Evolutionary conservation across 2,888 invertebrate genomes (phyloP).

Genomic region (Morpho helenor): DNA sequence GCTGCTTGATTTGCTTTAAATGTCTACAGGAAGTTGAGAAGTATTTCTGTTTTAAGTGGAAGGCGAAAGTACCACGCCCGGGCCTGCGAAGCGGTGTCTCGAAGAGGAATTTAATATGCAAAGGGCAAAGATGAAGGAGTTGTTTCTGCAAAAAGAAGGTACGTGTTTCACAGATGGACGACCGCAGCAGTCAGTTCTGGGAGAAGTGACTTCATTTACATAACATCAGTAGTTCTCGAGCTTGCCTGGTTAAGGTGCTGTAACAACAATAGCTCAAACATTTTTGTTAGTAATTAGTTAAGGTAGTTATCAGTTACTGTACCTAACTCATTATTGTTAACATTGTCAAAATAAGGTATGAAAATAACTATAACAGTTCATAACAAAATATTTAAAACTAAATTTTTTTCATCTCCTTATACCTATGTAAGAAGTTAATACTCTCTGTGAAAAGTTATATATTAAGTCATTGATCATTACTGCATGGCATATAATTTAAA

Average conservation of each 20-base stretch:
- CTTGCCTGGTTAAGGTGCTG: background rate
- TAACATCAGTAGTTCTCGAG: background rate
- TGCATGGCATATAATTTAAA: too few relatives aligned
- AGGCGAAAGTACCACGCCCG: slow-evolving; percentile 46
- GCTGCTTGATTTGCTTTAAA: slow-evolving; percentile 26
- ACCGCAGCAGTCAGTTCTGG: background rate
- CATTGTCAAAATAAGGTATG: too few relatives aligned
- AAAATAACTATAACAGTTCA: too few relatives aligned
- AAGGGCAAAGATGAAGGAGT: slow-evolving; percentile 94
- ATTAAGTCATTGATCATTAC: too few relatives aligned
- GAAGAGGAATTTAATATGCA: slow-evolving; percentile 94
- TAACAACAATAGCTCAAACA: too few relatives aligned
- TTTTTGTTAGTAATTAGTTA: too few relatives aligned
- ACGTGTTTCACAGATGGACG: slow-evolving; percentile 37
- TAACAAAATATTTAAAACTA: too few relatives aligned
- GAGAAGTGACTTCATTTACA: background rate
- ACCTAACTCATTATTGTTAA: too few relatives aligned
- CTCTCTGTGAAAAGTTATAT: too few relatives aligned
- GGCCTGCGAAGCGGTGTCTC: slow-evolving; percentile 72
- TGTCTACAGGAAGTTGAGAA: slow-evolving; percentile 51
- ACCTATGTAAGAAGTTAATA: too few relatives aligned
- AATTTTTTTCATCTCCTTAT: too few relatives aligned
- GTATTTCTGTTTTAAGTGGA: slow-evolving; percentile 72
- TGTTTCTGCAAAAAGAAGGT: slow-evolving; percentile 97
- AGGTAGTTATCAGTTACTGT: too few relatives aligned